Evolutionary conservation across 2,888 invertebrate genomes (phyloP).

Genomic region (Rosalia funebris): DNA sequence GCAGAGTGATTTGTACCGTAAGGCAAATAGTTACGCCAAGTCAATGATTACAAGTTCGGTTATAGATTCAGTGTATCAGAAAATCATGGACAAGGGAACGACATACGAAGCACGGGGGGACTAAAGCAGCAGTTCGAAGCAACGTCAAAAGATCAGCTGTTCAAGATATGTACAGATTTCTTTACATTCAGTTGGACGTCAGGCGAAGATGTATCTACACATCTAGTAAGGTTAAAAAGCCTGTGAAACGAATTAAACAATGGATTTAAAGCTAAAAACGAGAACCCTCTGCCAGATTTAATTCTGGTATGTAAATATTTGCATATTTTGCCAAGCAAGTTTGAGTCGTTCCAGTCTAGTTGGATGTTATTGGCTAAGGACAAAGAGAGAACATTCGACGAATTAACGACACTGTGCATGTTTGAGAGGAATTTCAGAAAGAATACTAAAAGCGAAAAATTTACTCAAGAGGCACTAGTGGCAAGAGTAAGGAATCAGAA

Average conservation of each 20-base stretch:
- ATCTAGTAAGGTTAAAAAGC: slow-evolving; percentile 38
- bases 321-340: not conserved
- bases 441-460: slow-evolving; percentile 22
- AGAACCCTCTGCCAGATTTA: slow-evolving; percentile 38
- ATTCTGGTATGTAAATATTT: slow-evolving; percentile 41
- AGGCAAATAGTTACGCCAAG: too few relatives aligned
- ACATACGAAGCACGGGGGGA: slow-evolving; percentile 52
- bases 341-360: slow-evolving; percentile 15
- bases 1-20: too few relatives aligned
- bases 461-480: slow-evolving; percentile 36
- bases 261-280: slow-evolving; percentile 30
- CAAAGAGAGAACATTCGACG: slow-evolving; percentile 41
- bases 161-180: slow-evolving; percentile 53
- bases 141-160: slow-evolving; percentile 53
- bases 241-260: slow-evolving; percentile 46
- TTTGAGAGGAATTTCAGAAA: slow-evolving; percentile 43
- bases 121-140: slow-evolving; percentile 51
- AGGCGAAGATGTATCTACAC: slow-evolving; percentile 49
- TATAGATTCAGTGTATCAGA: slow-evolving; percentile 53
- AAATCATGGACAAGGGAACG: slow-evolving; percentile 55
- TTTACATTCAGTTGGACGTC: slow-evolving; percentile 52
- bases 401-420: slow-evolving; percentile 42
- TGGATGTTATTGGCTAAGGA: slow-evolving; percentile 48
- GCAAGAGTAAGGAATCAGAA: slow-evolving; percentile 19
- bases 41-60: slow-evolving; percentile 50